phyloP scores from a whole-genome alignment of 1,140 invertebrate genomes.

The Nasonia longicornis region DNA sequence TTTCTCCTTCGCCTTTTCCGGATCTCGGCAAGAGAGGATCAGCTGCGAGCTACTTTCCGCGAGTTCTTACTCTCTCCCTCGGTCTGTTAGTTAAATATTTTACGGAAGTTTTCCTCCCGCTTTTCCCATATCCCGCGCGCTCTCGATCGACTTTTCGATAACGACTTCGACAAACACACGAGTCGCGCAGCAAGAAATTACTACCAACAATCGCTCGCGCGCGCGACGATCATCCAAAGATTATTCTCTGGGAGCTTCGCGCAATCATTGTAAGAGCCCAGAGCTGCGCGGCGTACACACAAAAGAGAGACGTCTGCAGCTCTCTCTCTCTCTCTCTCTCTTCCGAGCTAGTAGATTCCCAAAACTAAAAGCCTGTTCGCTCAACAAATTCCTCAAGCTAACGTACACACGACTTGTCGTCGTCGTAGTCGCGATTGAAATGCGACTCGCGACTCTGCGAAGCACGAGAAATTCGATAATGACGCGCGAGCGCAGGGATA shows the following conservation, averaged over 20 bases:
- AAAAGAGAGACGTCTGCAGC: background rate
- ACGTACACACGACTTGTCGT: background rate
- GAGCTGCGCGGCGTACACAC: no score
- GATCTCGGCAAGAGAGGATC: background rate
- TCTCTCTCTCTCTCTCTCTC: no score
- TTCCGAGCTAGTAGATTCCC: background rate
- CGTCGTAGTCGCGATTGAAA: background rate
- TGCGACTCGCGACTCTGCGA: background rate
- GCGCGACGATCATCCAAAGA: background rate
- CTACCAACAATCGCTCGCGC: no score
- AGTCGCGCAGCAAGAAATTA: no score
- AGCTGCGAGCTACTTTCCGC: background rate
- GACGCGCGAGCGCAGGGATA: slow-evolving; percentile 31
- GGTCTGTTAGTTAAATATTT: background rate
- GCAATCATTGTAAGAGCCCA: slow-evolving; percentile 7
- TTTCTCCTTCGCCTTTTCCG: background rate
- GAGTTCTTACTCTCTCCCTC: background rate
- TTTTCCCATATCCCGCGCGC: background rate
- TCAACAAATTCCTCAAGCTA: background rate
- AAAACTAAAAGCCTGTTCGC: background rate
- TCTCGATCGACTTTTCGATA: background rate
- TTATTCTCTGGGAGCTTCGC: background rate
- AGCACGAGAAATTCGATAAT: slow-evolving; percentile 39
- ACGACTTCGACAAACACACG: no score
- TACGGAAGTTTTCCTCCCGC: background rate